phyloP scores from a whole-genome alignment of 2,113 vertebrate genomes.

The Anoura caudifer region DNA sequence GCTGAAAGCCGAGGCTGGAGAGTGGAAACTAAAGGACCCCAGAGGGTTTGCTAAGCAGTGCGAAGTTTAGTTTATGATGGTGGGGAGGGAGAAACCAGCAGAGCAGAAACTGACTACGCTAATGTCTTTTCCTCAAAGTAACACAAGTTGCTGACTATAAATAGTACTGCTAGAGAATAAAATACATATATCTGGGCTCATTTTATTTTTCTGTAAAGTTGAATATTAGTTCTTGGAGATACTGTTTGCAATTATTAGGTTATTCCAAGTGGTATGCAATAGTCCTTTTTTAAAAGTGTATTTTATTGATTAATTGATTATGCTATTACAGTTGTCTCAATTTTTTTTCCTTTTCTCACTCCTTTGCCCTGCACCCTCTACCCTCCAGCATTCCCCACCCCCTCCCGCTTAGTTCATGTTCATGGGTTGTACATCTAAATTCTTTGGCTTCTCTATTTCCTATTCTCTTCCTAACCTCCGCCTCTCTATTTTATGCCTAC shows the following conservation, averaged over 20 bases:
- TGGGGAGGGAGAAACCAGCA: background rate
- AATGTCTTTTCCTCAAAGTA: slow-evolving; percentile 30
- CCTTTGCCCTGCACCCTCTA: too few species aligned
- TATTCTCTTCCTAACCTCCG: too few species aligned
- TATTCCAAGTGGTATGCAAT: background rate
- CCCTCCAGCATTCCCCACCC: too few species aligned
- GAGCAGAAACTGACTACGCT: background rate
- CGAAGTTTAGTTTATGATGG: background rate
- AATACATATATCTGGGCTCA: background rate
- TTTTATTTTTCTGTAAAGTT: slow-evolving; percentile 30
- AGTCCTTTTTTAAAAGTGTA: background rate
- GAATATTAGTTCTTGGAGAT: slow-evolving; percentile 43
- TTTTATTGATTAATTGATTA: too few species aligned
- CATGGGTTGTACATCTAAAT: too few species aligned
- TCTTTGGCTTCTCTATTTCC: too few species aligned
- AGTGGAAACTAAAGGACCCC: background rate
- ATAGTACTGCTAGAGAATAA: background rate
- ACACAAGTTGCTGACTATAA: background rate
- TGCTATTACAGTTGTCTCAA: too few species aligned
- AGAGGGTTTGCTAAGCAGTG: background rate
- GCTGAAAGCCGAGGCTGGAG: background rate
- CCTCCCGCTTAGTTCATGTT: too few species aligned
- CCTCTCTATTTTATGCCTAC: too few species aligned
- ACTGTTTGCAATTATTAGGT: background rate
- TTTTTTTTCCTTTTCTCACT: too few species aligned